phyloP scores from a whole-genome alignment of 2,113 vertebrate genomes.

The Crotalus helleri region DNA sequence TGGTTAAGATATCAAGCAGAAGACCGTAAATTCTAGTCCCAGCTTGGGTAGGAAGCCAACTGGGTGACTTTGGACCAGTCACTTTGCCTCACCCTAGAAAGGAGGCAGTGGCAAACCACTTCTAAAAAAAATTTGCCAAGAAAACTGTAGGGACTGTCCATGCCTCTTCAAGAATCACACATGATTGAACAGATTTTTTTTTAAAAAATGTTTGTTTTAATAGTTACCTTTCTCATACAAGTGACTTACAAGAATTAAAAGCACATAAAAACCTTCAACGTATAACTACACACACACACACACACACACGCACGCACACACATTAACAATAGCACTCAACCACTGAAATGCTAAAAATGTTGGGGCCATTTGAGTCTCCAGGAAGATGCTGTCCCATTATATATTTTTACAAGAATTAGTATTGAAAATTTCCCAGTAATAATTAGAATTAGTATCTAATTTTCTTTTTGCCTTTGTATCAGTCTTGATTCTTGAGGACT shows the following conservation, averaged over 20 bases:
- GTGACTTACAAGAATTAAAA: neutral
- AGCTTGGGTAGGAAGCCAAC: neutral
- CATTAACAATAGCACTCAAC: neutral
- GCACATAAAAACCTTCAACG: neutral
- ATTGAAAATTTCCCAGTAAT: neutral
- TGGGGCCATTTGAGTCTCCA: neutral
- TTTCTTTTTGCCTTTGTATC: neutral
- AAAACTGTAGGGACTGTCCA: no score
- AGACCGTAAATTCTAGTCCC: neutral
- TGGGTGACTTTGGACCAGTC: neutral
- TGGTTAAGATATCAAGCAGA: neutral
- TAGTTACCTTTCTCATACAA: neutral
- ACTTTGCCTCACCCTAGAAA: neutral
- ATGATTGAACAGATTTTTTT: no score
- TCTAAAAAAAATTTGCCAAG: neutral
- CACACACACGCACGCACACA: neutral
- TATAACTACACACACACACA: neutral
- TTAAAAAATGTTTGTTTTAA: neutral
- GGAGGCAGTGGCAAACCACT: neutral
- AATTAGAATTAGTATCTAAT: neutral
- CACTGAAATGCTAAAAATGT: neutral
- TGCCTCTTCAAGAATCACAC: no score
- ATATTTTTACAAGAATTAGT: neutral
- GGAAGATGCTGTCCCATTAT: neutral
- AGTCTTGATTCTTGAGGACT: neutral